Evolutionary conservation across 1,140 invertebrate genomes (phyloP), one percentile per base, ranked within the genome.

Genomic region (Tenebrio molitor): DNA sequence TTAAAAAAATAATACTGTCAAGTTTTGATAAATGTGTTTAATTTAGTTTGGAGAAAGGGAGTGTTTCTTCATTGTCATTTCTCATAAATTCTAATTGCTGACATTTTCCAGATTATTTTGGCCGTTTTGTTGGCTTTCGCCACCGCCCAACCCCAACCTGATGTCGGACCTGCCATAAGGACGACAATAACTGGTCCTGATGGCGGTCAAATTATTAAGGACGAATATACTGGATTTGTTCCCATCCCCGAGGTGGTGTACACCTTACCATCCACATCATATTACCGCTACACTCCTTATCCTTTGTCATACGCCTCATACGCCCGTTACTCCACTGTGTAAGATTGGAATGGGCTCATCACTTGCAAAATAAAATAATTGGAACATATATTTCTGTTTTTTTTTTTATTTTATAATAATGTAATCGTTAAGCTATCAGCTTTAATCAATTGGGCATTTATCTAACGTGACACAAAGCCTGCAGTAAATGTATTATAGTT

Each of bases 111-210:
- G 65, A 50, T 68, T 46, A 41, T 68, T 12, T 50, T 68, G 25
- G 65, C 21, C 16, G 39, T 25, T 25, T 50, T 68, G 8, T 16
- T 68, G 42, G 42, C 42, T 29, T 12, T 46, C 16, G 65, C 65
- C 25, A 19, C 65, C 14, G 29, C 36, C 16, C 39, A 68, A 10
- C 7, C 50, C n/a, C n/a, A n/a, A n/a, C n/a, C n/a, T n/a, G n/a
- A n/a, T 14, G 50, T 58, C 21, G 50, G 50, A 25, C 50, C 50
- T 29, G 29, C 14, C 4, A 25, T 23, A n/a, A 19, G 65, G 17
- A 68, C 65, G n/a, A 44, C 29, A n/a, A 46, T 68, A 25, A 42
- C 39, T 44, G 65, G 65, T 12, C 36, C 29, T 44, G 65, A 68
- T 68, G 65, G 65, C 21, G 25, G 41, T 17, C 39, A 44, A 17